These are phyloP conservation scores for Protobothrops mucrosquamatus DNA, from an alignment of 2,113 vertebrate genomes.

Conservation along the genomic window DNA sequence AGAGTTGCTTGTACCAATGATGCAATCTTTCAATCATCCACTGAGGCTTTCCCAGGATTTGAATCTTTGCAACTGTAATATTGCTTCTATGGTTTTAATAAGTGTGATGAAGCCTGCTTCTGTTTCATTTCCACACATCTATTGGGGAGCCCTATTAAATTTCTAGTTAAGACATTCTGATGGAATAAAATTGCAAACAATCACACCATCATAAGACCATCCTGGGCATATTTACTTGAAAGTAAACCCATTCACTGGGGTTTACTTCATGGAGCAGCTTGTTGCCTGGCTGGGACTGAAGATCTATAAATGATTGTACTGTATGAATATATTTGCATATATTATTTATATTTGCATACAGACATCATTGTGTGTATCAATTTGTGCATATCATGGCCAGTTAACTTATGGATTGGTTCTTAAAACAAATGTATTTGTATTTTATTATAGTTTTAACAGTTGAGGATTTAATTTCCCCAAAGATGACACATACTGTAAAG, in stretches of 20 bases:
- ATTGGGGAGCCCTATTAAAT: not conserved
- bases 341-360: not conserved
- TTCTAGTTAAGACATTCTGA: not conserved
- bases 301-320: not conserved
- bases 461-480: not conserved
- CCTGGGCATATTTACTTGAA: not conserved
- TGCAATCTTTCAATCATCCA: not conserved
- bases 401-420: not conserved
- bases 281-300: not conserved
- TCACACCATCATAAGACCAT: not conserved
- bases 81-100: not conserved
- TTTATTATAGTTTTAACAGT: not conserved
- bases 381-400: not conserved
- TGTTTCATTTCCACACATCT: not conserved
- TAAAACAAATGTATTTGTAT: not conserved
- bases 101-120: too few species aligned
- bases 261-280: not conserved
- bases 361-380: not conserved
- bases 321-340: not conserved
- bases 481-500: too few species aligned
- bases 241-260: not conserved
- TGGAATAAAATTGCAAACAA: not conserved
- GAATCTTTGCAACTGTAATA: accelerated
- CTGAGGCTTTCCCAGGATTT: not conserved
- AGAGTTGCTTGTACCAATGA: not conserved